A percentile compares a stretch with the other conserved stretches of the same genome.
phyloP scores from a whole-genome alignment of 2,888 invertebrate species.

The Ectemnius continuus region DNA sequence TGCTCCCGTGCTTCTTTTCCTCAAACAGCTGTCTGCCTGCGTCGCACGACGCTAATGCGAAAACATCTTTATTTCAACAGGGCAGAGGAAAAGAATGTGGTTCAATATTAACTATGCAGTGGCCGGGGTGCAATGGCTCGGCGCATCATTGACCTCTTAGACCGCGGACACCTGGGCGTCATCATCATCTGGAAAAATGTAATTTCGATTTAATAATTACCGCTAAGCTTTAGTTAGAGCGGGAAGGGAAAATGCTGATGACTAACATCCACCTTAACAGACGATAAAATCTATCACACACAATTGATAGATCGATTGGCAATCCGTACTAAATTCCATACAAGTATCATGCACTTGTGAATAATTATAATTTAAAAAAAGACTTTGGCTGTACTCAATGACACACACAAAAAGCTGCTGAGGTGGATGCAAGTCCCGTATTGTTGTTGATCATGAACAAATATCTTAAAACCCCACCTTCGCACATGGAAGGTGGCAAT shows the following conservation, averaged over 20 bases:
- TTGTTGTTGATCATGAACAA: background rate
- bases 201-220: slow-evolving; percentile 32
- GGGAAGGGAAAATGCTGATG: slow-evolving; percentile 58
- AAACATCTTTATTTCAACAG: slow-evolving; percentile 5
- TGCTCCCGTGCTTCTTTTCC: background rate
- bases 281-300: background rate
- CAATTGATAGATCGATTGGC: background rate
- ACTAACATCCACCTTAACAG: slow-evolving; percentile 44
- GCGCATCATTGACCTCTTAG: slow-evolving; percentile 61
- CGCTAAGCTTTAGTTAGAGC: background rate
- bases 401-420: slow-evolving; percentile 9
- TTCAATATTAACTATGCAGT: slow-evolving; percentile 50
- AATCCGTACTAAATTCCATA: background rate
- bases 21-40: slow-evolving; percentile 3
- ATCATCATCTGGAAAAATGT: slow-evolving; percentile 82
- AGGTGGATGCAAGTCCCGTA: slow-evolving; percentile 23
- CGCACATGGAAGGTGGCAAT: too few relatives aligned
- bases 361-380: too few relatives aligned
- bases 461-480: too few relatives aligned
- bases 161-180: slow-evolving; percentile 85
- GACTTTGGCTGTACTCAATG: too few relatives aligned
- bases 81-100: slow-evolving; percentile 19
- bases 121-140: slow-evolving; percentile 51
- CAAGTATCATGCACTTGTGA: too few relatives aligned
- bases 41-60: slow-evolving; percentile 14